Base-by-base conservation (phyloP, 1,140 invertebrate genomes). In the Drosophila kohkoa region DNA sequence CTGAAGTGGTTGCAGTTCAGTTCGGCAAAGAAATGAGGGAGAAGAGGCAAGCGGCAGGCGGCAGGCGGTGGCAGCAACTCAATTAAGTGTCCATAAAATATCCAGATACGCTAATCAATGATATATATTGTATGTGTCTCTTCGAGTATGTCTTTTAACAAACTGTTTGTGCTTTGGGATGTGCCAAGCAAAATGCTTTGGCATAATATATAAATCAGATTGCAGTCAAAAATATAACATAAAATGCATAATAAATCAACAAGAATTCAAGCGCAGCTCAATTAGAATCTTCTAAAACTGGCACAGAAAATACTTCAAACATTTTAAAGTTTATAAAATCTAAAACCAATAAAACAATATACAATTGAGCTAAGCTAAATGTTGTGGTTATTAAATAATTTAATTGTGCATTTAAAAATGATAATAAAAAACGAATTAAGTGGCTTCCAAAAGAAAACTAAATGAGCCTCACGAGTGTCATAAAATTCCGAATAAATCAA, bases 61-160 rank as follows among this genome's bases (percentile, higher is more conserved):
- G 28, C 10, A 30, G 2, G 51, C 41, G 45, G 65, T 52, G 63
- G 66, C 64, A 63, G 85, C 85, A 89, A 81, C 81, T 90, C 85
- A 88, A 88, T 88, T 88, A 88, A 88, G 85, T 88, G 81, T 70
- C 85, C 85, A 88, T 89, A 89, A 88, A 88, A 87, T 85, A 88
- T 81, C 77, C 69, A 85, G 77, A 88, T 88, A 88, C 83, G 81
- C 85, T 89, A 89, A 89, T 89, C 85, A 88, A 85, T 88, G 81
- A 73, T 76, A 76, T 88, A 77, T 70, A 60, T 57, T 88, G 74
- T 70, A 60, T 57, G 57, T 73, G n/a, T 73, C n/a, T 62, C 32
- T 30, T 25, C 20, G 20, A 25, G 25, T 13, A 30, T 43, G 25
- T 20, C 32, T 43, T 13, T 13, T 64, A 38, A 68, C 45, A 64